Base-by-base conservation (phyloP, 2,888 invertebrate species). In the Drosophila nigricruria region DNA sequence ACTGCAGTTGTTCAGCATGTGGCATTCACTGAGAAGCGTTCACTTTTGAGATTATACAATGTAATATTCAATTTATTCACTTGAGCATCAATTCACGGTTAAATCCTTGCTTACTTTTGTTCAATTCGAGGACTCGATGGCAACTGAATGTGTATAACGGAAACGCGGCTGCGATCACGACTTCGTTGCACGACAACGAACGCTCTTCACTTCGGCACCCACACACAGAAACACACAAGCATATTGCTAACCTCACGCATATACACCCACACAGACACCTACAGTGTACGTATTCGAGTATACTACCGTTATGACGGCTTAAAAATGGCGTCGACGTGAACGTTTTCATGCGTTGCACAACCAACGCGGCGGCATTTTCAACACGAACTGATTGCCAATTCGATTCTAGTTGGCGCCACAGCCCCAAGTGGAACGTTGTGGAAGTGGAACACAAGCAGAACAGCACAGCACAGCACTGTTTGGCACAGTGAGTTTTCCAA, bases 351-450 rank as follows among this genome's bases (percentile, higher is more conserved):
- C 77, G 77, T 60, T 57, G 72, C 82, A 73, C 87, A 79, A 89
- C 85, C 85, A 89, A 79, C 82, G 70, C 86, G 82, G 70, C 70
- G 78, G 88, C 89, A 81, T 82, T 74, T 85, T 85, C 81, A 85
- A 89, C 84, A 87, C 78, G 71, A 88, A 86, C 89, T 89, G 76
- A 70, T 59, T 68, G 70, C 49, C 61, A 70, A 58, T 57, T 58
- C 56, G 58, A 25, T 63, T 61, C 76, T 47, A 42, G 49, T 36
- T 58, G 77, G 42, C 59, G 66, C 59, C 60, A 53, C 23, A 68
- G 45, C 53, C 66, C 30, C 52, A 47, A 18, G 57, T 49, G 81
- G 57, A 72, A 80, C 73, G 53, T 63, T 57, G 0, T 77, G 81
- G 81, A 23, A 81, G 14, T 62, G 78, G 52, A 70, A 81, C 81